Base-by-base conservation (phyloP, 2,888 invertebrate genomes). In the Andricus quercusramuli region DNA sequence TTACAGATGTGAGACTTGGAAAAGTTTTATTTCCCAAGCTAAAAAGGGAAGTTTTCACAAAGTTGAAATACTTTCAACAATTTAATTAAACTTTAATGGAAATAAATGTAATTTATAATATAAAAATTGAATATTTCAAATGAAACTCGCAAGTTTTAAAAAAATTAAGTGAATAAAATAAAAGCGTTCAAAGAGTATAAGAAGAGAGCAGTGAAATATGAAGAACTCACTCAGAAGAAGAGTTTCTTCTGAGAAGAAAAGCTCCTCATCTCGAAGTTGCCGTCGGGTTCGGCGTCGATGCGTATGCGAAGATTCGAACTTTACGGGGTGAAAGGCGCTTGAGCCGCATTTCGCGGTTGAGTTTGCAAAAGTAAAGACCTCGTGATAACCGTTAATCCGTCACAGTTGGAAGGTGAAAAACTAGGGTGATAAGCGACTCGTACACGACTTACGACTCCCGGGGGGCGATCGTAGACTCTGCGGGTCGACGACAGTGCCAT, bases 311-410 rank as follows among this genome's bases (percentile, higher is more conserved):
- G 20, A 51, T 70, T 51, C n/a, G 25, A 70, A 70, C 11, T 70
- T 8, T 13, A 68, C 11, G n/a, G 56, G 56, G 11, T 22, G 22
- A 59, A 59, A 59, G 22, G 22, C 47, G 22, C 47, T 70, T 70
- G 51, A 70, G 47, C 51, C 51, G 44, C 70, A 70, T 70, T 70
- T 68, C 65, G 20, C 65, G 65, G 37, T 66, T 66, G n/a, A 66
- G 20, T 66, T 66, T 66, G 20, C 37, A n/a, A 37, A 66, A 32
- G 65, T n/a, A 37, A 37, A 66, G n/a, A 37, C 32, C 11, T 17
- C 32, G 20, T 66, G 47, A 51, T 51, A 70, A 29, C 47, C 29
- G 70, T 51, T 70, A 51, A 51, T 70, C 70, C 70, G 47, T 51
- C 70, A 70, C 32, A 51, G 70, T 70, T 44, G 11, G 32, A 20